These are phyloP conservation scores for Hirtodrosophila trivittata DNA, from an alignment of 2,888 invertebrate genomes.

Conservation along the genomic window DNA sequence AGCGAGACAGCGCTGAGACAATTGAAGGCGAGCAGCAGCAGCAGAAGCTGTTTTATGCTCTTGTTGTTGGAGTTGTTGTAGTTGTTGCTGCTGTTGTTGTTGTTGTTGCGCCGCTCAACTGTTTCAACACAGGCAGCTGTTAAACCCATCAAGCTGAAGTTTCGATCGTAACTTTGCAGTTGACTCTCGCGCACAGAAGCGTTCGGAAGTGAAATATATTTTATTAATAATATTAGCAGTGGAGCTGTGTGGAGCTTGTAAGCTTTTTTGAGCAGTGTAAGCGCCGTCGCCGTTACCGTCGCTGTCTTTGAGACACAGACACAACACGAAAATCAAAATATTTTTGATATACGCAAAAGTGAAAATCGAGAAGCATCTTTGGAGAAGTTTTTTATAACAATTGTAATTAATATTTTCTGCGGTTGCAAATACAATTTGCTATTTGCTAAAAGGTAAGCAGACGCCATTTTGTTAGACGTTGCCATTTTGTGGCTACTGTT, in stretches of 20 bases:
- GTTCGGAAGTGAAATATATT: conserved; percentile 84
- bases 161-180: conserved; percentile 84
- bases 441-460: conserved; percentile 54
- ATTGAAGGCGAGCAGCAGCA: conserved; percentile 61
- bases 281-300: conserved; percentile 25
- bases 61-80: conserved; percentile 44
- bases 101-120: conserved; percentile 44
- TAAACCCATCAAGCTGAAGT: conserved; percentile 83
- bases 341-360: conserved; percentile 18
- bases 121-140: conserved; percentile 83
- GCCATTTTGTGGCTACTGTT: conserved; percentile 74
- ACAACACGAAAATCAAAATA: too few species aligned
- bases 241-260: conserved; percentile 37
- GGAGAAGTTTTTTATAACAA: too few species aligned
- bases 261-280: conserved; percentile 17
- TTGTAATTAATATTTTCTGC: conserved; percentile 16
- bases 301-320: background rate
- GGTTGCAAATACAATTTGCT: conserved; percentile 12
- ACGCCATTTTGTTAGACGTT: conserved; percentile 70
- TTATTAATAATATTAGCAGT: conserved; percentile 84
- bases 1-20: conserved; percentile 54
- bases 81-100: conserved; percentile 15
- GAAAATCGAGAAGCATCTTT: conserved; percentile 15
- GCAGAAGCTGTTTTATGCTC: conserved; percentile 76
- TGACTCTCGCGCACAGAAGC: conserved; percentile 84